phyloP scores from a whole-genome alignment of 2,797 vertebrate genomes.

The Triplophysa bombifrons region DNA sequence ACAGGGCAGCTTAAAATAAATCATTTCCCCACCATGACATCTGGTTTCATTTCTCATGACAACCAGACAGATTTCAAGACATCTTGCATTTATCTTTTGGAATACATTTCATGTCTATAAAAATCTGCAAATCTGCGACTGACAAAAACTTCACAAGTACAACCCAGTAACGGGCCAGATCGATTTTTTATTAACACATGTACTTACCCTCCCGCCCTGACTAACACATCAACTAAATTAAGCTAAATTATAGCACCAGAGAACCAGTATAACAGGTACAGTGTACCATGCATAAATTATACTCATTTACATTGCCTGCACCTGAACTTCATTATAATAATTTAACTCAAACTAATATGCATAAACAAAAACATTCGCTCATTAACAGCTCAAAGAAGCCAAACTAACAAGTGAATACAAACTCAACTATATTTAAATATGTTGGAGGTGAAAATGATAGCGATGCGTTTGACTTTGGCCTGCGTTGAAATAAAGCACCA shows the following conservation, averaged over 20 bases:
- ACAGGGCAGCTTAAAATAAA: constrained; percentile 48
- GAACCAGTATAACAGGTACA: constrained; percentile 56
- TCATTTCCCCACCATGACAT: constrained; percentile 28
- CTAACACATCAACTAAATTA: constrained; percentile 62
- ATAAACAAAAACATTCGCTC: constrained; percentile 34
- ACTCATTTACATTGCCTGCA: constrained; percentile 32
- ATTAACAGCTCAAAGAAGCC: constrained; percentile 30
- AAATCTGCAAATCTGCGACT: neutral
- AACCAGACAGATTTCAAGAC: too few relatives aligned
- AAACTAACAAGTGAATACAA: neutral
- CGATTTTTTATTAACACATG: constrained; percentile 75
- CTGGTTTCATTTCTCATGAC: neutral
- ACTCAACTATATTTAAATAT: constrained; percentile 17
- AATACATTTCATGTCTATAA: neutral
- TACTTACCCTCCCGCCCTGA: constrained; percentile 67
- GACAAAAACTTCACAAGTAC: constrained; percentile 35
- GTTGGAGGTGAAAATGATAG: neutral
- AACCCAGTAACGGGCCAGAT: constrained; percentile 69
- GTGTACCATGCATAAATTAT: constrained; percentile 47
- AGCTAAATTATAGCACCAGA: constrained; percentile 74
- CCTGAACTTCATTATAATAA: constrained; percentile 68
- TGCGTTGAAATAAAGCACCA: neutral
- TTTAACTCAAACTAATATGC: constrained; percentile 59
- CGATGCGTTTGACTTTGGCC: constrained; percentile 6
- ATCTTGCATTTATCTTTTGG: neutral